Conservation (phyloP, 2,888 invertebrate species). For the Branchinecta sandiegonensis region DNA sequence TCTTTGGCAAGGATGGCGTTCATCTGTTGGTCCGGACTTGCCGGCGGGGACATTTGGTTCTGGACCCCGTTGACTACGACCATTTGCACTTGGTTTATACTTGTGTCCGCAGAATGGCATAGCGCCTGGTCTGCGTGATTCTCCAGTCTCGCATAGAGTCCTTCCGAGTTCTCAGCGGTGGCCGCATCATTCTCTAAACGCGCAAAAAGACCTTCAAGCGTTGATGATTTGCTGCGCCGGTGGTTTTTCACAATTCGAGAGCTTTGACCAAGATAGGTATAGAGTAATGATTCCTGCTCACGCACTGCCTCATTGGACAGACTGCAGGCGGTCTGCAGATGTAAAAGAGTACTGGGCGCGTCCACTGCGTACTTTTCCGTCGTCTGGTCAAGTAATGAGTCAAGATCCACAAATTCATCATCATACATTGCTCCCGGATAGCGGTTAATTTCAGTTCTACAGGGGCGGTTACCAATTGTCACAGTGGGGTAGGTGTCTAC, state of each 20-base stretch:
- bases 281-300: constrained; percentile 10
- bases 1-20: constrained; percentile 25
- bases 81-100: not conserved
- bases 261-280: constrained; percentile 5
- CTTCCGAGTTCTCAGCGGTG: not conserved
- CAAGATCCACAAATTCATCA: constrained; percentile 35
- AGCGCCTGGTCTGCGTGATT: not conserved
- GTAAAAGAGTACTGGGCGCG: not conserved
- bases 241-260: constrained; percentile 6
- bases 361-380: constrained; percentile 29
- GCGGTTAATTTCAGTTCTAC: constrained; percentile 1
- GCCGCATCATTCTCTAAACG: not conserved
- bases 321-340: not conserved
- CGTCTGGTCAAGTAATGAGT: constrained; percentile 34
- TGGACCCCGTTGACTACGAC: constrained; percentile 22
- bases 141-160: constrained; percentile 2
- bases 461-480: not conserved
- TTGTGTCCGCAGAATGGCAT: not conserved
- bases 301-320: not conserved
- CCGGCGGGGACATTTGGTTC: constrained; percentile 36
- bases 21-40: constrained; percentile 35
- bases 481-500: constrained; percentile 1
- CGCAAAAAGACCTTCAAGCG: constrained; percentile 13
- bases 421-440: not conserved
- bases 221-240: constrained; percentile 3